Base-by-base conservation (phyloP, 2,797 vertebrate species). In the Tolypeutes matacus region DNA sequence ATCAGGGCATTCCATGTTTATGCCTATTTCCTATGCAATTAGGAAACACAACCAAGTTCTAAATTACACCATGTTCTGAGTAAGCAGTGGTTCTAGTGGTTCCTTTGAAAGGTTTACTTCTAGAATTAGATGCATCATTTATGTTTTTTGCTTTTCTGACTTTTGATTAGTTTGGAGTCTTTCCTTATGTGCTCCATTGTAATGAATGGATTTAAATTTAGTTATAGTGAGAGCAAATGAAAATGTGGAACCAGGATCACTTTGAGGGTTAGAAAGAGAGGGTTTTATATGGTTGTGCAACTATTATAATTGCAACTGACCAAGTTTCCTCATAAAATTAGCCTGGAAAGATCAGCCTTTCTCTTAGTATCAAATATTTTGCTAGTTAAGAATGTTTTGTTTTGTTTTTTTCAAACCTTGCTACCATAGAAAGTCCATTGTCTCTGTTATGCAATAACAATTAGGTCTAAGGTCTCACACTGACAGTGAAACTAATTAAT, bases 31-130 rank as follows among this genome's bases (percentile, higher is more conserved):
- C 82, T 64, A 2, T 89, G n/a, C 69, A 96, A 89, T 93, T 93
- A 96, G 75, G 46, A 93, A 96, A 89, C 96, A 90, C 39, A 10
- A 4, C 86, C 58, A 34, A 64, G 92, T 60, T 53, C 93, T 69
- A 78, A 90, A 91, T 88, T 83, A 91, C 34, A 65, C 2, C 27
- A 58, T 86, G 58, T 70, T 94, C 46, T 93, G 70, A 97, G 94
- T 93, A 64, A 86, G 62, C 89, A 7, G 29, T 60, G 88, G 83
- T 34, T 84, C 39, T 78, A 84, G 75, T 94, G 75, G 69, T 91
- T 31, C 93, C 85, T 97, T 80, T 95, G 92, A 92, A 96, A 86
- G 92, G 80, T 73, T 2, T 70, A 75, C 95, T 90, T 96, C 93
- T 78, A 96, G 82, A 86, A 18, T 39, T 80, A 95, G 49, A 95